Evolutionary conservation across 2,113 vertebrate species (phyloP), one percentile per base, ranked within the genome.

Genomic region (Nycticorax nycticorax): DNA sequence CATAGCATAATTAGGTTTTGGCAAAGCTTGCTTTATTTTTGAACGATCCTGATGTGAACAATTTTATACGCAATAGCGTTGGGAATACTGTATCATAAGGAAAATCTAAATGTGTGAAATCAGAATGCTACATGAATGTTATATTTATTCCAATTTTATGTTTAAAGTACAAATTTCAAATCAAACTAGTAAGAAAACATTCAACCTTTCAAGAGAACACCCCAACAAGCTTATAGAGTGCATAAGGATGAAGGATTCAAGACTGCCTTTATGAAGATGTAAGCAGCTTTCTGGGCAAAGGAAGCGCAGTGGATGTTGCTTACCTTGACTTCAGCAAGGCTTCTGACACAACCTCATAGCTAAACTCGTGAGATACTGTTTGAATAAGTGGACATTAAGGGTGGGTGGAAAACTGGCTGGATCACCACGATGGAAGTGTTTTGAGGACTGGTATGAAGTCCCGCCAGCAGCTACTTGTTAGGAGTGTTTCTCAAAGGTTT

Each of bases 211-310:
- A 43, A 6, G 24, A 37, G 27, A 35, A 10, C 8, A 50, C 11
- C 22, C 32, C 62, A 39, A 27, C 10, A 28, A 52, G 48, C 55
- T 22, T 1, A 6, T 12, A 11, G 21, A 45, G 45, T 0, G 0
- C 11, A 10, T 0, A 2, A 33, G 27, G 48, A 50, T 37, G 28
- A 39, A 35, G 41, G 43, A 22, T 14, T 43, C 13, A 2, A 39
- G 41, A 35, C 23, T 20, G 45, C 18, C 32, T 48, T 68, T 14
- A 9, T 3, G 53, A 50, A 45, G 35, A 37, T 5, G 23, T 12
- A 32, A 37, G 11, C 28, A 30, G 60, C 45, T 55, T 2, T 13
- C 32, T 7, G 55, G 60, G 21, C 75, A 52, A 30, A 48, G 30
- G 50, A 11, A n/a, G 28, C 0, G 55, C 59, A 24, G 48, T 3